Evolutionary conservation across 2,113 vertebrate species (phyloP), one percentile per base, ranked within the genome.

Genomic region (Dasypus novemcinctus): DNA sequence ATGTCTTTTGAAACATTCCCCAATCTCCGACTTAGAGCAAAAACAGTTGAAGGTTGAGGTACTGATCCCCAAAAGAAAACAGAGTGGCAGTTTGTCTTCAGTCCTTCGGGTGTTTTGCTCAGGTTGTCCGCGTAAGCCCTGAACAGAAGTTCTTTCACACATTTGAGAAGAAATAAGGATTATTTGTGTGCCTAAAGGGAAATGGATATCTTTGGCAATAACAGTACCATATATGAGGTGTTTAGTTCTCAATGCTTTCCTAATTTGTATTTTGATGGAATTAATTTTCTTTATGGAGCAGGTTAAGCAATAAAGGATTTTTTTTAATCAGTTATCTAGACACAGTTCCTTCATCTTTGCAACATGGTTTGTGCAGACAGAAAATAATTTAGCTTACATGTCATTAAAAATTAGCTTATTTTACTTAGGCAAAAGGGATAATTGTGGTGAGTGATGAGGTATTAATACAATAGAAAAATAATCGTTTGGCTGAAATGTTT

Each of bases 311-410:
- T 81, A 41, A 36, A 72, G 27, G 4, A 64, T 38, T 89, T 79
- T 78, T 57, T n/a, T n/a, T n/a, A n/a, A 68, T 85, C 46, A 66
- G 31, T 57, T 68, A 74, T 84, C 41, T 66, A 84, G 27, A 57
- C 80, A 85, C 59, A 61, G 14, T 91, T 93, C 25, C 86, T 94
- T 71, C 15, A 52, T 94, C 38, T 92, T 93, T 94, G 90, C 66
- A 88, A 74, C 84, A 43, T 36, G 29, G 21, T 57, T 90, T 94
- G 41, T 82, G 72, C 88, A 75, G n/a, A 46, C 3, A 81, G 61
- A 80, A 87, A 80, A 93, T 11, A 33, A 75, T 25, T 81, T 82
- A 80, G 64, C 23, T 95, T 61, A 41, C 21, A 75, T 75, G 72
- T 63, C 59, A 75, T 71, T 82, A 82, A 95, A 87, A 92, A 61